Conservation (phyloP, 2,888 invertebrate species). For the Leptarthrus brevirostris region DNA sequence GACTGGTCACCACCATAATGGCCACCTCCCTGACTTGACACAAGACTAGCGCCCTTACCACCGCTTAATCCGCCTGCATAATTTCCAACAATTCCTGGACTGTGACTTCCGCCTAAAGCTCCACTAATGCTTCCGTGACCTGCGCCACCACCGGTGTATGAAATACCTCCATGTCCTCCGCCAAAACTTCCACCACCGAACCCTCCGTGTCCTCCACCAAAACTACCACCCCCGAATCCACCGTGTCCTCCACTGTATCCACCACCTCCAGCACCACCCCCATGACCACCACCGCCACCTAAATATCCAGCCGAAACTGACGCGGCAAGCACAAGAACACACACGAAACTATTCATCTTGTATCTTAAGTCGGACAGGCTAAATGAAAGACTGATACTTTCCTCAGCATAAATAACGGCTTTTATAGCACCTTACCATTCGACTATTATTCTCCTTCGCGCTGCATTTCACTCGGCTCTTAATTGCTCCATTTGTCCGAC, state of each 20-base stretch:
- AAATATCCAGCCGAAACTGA: constrained; percentile 55
- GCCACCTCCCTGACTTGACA: constrained; percentile 5
- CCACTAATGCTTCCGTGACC: constrained; percentile 51
- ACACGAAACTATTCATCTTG: constrained; percentile 25
- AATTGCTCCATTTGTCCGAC: constrained; percentile 22
- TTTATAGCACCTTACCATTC: constrained; percentile 38
- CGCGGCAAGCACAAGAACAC: constrained; percentile 44
- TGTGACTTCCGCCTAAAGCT: constrained; percentile 51
- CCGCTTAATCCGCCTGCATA: constrained; percentile 53
- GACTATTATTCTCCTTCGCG: neutral
- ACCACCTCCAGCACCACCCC: neutral
- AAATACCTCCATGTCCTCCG: neutral
- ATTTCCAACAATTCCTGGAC: constrained; percentile 52
- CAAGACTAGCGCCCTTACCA: constrained; percentile 11
- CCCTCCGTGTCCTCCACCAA: constrained; percentile 49
- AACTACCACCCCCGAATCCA: constrained; percentile 53
- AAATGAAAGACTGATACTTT: constrained; percentile 43
- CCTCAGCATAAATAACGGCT: constrained; percentile 13
- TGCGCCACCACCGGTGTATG: neutral
- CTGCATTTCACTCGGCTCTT: constrained; percentile 21
- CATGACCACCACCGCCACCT: constrained; percentile 1
- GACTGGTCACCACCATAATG: constrained; percentile 5
- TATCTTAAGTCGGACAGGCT: constrained; percentile 19
- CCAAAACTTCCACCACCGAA: constrained; percentile 39
- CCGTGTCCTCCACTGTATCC: constrained; percentile 40